Percentiles rank a stretch among this genome's conserved stretches.
Conservation (phyloP, 2,888 invertebrate genomes). For the Scaptomyza parva region DNA sequence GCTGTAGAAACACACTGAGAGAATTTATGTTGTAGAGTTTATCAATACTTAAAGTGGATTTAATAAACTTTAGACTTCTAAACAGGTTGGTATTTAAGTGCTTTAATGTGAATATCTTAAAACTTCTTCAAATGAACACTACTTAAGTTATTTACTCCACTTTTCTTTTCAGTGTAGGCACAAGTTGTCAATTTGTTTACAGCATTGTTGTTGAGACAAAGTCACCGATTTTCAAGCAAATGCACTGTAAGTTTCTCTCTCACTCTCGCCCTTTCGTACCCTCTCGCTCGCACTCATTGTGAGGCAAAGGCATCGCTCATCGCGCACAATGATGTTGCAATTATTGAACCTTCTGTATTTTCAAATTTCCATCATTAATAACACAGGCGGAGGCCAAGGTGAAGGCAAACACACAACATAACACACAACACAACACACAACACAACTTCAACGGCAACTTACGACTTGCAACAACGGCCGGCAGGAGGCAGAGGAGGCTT, state of each 20-base stretch:
- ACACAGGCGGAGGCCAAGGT: constrained; percentile 84
- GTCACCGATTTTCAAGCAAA: constrained; percentile 60
- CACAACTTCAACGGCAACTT: constrained; percentile 17
- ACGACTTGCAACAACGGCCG: constrained; percentile 14
- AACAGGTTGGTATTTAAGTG: too few species aligned
- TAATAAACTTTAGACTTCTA: too few species aligned
- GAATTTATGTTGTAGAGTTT: too few species aligned
- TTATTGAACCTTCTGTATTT: constrained; percentile 85
- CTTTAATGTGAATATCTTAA: too few species aligned
- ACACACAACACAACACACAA: constrained; percentile 10
- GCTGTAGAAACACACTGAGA: constrained; percentile 3
- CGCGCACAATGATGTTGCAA: constrained; percentile 84
- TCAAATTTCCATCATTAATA: constrained; percentile 85
- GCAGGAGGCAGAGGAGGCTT: too few species aligned
- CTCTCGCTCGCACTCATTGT: not conserved
- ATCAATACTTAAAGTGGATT: too few species aligned
- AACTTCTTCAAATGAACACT: too few species aligned
- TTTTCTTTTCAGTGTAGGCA: constrained; percentile 4
- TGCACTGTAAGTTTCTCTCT: constrained; percentile 18
- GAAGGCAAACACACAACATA: constrained; percentile 51
- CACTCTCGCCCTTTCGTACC: not conserved
- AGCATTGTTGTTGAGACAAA: constrained; percentile 68
- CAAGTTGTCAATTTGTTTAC: constrained; percentile 63
- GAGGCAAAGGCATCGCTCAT: constrained; percentile 58
- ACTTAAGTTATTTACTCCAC: not conserved